Evolutionary conservation across 2,888 invertebrate species (phyloP).

Genomic region (Leptinotarsa rubiginosa): DNA sequence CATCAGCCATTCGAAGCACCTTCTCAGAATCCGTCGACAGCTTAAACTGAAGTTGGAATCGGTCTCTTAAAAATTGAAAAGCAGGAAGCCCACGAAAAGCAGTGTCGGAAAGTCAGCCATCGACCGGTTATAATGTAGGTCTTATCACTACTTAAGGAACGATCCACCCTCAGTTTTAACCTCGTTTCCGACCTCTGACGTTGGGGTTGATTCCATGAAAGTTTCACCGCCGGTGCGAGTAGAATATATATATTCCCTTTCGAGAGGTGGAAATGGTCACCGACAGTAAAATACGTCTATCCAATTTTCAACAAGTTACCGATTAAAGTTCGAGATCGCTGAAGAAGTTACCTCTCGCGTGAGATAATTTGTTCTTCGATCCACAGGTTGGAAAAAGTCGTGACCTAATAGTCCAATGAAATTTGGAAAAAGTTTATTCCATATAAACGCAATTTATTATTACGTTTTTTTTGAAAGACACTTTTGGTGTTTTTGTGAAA

Average conservation of each 20-base stretch:
- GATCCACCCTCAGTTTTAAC: slow-evolving; percentile 9
- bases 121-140: slow-evolving; percentile 5
- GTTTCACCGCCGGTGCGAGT: background rate
- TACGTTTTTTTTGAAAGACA: too few species aligned
- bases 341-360: background rate
- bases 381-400: background rate
- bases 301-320: slow-evolving; percentile 16
- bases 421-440: too few species aligned
- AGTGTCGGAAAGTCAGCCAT: background rate
- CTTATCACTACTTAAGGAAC: slow-evolving; percentile 13
- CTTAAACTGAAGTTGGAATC: background rate
- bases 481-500: too few species aligned
- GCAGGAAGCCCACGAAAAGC: background rate
- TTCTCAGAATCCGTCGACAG: background rate
- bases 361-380: background rate
- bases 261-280: slow-evolving; percentile 11
- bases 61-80: slow-evolving; percentile 8
- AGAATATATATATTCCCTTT: slow-evolving; percentile 2
- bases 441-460: too few species aligned
- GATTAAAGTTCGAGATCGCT: slow-evolving; percentile 4
- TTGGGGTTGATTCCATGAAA: slow-evolving; percentile 5
- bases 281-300: slow-evolving; percentile 5
- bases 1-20: background rate
- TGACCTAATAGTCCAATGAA: too few species aligned
- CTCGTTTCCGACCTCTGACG: slow-evolving; percentile 16